phyloP scores from a whole-genome alignment of 2,797 vertebrate species.

The Myoxocephalus aenaeus region DNA sequence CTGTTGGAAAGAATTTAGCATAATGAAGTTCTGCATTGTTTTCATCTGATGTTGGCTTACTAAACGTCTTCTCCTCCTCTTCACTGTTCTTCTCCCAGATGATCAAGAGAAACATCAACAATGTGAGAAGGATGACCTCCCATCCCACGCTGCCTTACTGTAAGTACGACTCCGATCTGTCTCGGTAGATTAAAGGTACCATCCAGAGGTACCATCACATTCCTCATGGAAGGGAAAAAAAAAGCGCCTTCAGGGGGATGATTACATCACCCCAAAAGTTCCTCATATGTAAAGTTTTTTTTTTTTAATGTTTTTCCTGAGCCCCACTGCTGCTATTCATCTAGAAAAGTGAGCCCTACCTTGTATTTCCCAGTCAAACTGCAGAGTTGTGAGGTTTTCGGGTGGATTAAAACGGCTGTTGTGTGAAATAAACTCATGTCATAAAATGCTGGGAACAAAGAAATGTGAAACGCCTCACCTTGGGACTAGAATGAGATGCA shows the following conservation, averaged over 20 bases:
- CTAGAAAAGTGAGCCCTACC: constrained; percentile 25
- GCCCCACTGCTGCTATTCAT: constrained; percentile 30
- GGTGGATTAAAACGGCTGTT: not conserved
- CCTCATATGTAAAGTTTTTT: not conserved
- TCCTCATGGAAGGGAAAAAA: constrained; percentile 29
- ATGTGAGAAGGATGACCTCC: constrained; percentile 98
- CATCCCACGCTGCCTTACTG: constrained; percentile 98
- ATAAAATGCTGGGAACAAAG: constrained; percentile 41
- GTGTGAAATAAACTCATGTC: constrained; percentile 47
- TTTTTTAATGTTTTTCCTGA: not conserved
- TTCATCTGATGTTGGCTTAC: not conserved
- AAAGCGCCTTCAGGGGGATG: constrained; percentile 18
- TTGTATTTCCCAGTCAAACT: constrained; percentile 47
- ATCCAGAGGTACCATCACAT: constrained; percentile 23
- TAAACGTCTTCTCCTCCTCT: constrained; percentile 18
- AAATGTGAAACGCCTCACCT: constrained; percentile 31
- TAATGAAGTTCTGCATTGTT: constrained; percentile 12
- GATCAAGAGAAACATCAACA: constrained; percentile 97
- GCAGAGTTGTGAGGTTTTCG: constrained; percentile 31
- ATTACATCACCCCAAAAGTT: constrained; percentile 43
- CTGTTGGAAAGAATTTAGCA: not conserved
- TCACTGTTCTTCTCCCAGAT: constrained; percentile 83
- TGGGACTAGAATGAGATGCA: constrained; percentile 22
- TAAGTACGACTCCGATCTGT: constrained; percentile 82
- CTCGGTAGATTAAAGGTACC: constrained; percentile 31